These are phyloP conservation scores for Glyphotaelius pellucidus DNA, from an alignment of 2,888 invertebrate genomes.

Conservation along the genomic window DNA sequence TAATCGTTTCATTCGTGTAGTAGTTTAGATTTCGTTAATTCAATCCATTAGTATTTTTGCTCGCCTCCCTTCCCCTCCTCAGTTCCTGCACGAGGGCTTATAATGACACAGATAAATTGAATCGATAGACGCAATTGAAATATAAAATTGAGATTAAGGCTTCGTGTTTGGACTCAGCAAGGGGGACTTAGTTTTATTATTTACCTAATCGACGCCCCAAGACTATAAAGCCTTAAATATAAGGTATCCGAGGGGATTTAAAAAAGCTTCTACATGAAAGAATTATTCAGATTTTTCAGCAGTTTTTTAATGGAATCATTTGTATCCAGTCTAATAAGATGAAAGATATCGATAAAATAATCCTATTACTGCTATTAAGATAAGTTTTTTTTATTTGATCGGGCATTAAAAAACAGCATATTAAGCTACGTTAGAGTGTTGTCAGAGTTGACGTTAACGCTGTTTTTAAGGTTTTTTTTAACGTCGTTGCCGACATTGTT, in stretches of 20 bases:
- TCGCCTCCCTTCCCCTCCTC: background rate
- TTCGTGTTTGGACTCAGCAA: background rate
- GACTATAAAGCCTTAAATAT: background rate
- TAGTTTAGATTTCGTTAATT: background rate
- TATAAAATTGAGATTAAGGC: conserved; percentile 22
- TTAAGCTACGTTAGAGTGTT: background rate
- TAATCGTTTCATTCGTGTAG: background rate
- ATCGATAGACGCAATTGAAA: conserved; percentile 20
- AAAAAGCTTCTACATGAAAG: background rate
- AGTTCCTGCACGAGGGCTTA: background rate
- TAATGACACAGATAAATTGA: conserved; percentile 14
- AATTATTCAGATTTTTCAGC: background rate
- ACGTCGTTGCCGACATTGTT: background rate
- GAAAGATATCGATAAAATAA: background rate
- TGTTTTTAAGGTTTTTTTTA: background rate
- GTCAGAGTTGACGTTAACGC: background rate
- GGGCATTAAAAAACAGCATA: too few species aligned
- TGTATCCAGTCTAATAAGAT: background rate
- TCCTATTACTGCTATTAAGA: background rate
- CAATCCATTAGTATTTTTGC: background rate
- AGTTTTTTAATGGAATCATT: conserved; percentile 2
- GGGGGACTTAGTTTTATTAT: background rate
- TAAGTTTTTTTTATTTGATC: too few species aligned
- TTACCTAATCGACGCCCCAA: background rate
- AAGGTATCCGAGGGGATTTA: background rate